phyloP scores from a whole-genome alignment of 1,140 invertebrate genomes.

The Paraescarpia echinospica region DNA sequence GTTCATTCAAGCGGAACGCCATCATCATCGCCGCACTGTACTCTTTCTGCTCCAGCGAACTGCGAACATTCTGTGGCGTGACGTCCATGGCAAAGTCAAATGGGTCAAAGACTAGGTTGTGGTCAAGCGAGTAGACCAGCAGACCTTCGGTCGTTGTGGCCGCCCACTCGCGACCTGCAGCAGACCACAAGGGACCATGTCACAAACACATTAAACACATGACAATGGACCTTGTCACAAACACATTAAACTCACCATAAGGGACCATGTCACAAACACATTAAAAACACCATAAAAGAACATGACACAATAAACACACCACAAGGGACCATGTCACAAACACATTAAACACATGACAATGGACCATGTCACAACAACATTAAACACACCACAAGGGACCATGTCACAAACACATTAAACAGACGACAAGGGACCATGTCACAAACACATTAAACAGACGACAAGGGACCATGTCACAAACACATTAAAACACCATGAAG shows the following conservation, averaged over 20 bases:
- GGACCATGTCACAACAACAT: no score
- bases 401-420: conserved; percentile 24
- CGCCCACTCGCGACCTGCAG: conserved; percentile 79
- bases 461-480: no score
- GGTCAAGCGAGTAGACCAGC: conserved; percentile 84
- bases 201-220: neutral
- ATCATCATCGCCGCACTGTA: conserved; percentile 78
- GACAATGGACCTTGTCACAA: no score
- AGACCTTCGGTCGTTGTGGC: conserved; percentile 93
- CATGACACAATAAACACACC: no score
- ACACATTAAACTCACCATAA: no score
- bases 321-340: neutral
- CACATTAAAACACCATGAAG: no score
- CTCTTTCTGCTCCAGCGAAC: conserved; percentile 67
- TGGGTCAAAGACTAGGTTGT: conserved; percentile 78
- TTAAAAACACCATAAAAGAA: no score
- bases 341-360: neutral
- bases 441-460: neutral
- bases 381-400: no score
- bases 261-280: no score
- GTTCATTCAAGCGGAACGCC: conserved; percentile 85
- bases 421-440: conserved; percentile 22
- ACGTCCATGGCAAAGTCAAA: conserved; percentile 80
- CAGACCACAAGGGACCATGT: conserved; percentile 22
- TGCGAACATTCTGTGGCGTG: conserved; percentile 68